A percentile compares a stretch with the other conserved stretches of the same genome.
These are phyloP conservation scores for Lepetodrilus schrolli DNA, from an alignment of 2,888 invertebrate genomes.

Conservation along the genomic window DNA sequence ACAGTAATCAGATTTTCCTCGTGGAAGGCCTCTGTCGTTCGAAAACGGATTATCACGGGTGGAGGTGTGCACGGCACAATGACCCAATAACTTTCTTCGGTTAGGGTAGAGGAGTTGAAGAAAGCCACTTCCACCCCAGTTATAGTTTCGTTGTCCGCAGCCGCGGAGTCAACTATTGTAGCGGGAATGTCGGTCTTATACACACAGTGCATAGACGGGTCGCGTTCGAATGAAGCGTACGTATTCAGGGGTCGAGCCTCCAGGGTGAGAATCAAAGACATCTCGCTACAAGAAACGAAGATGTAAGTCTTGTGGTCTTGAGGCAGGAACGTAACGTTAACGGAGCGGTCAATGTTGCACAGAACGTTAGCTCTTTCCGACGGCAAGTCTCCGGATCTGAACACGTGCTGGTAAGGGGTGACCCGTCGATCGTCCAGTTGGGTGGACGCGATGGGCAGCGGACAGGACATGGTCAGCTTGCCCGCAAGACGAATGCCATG, in stretches of 20 bases:
- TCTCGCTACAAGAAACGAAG: neutral
- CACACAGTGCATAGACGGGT: neutral
- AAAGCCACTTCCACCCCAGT: neutral
- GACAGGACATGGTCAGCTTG: neutral
- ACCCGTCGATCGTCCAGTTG: neutral
- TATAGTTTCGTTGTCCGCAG: neutral
- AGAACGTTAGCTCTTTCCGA: neutral
- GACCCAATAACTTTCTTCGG: neutral
- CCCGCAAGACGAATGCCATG: neutral
- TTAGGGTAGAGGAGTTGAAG: neutral
- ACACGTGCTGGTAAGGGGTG: neutral
- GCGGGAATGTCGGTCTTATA: neutral
- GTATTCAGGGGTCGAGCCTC: neutral
- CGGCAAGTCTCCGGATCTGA: neutral
- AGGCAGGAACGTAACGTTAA: neutral
- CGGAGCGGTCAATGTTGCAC: neutral
- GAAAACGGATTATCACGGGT: neutral
- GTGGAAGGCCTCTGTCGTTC: neutral
- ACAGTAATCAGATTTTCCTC: neutral
- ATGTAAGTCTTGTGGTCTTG: neutral
- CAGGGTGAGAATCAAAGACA: neutral
- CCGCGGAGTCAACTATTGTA: neutral
- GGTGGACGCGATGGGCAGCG: neutral
- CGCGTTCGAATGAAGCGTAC: neutral
- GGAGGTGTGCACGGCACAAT: neutral